A percentile compares a stretch with the other conserved stretches of the same genome.
These are phyloP conservation scores for Oegoconia quadripuncta DNA, from an alignment of 2,888 invertebrate genomes.

Conservation along the genomic window DNA sequence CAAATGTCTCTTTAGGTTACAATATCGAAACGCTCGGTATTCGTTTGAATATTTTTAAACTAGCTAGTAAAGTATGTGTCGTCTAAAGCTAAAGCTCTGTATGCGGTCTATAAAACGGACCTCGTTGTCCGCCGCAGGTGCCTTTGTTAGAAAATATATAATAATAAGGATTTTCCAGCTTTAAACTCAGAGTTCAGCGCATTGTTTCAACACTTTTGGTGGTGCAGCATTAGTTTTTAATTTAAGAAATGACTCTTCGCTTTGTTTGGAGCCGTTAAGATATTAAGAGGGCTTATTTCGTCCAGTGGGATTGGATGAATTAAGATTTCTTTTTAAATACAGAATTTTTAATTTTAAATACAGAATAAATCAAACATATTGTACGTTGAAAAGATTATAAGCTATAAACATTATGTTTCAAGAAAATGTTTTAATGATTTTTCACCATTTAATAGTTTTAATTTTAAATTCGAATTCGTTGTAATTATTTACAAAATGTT, in stretches of 20 bases:
- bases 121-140: conserved; percentile 31
- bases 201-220: conserved; percentile 24
- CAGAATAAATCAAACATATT: not conserved
- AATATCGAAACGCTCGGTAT: too few species aligned
- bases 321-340: too few species aligned
- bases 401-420: too few species aligned
- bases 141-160: conserved; percentile 38
- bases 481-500: not conserved
- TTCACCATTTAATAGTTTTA: too few species aligned
- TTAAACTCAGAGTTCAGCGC: conserved; percentile 23
- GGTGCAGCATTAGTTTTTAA: conserved; percentile 17
- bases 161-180: conserved; percentile 32
- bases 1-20: too few species aligned
- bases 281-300: too few species aligned
- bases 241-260: conserved; percentile 13
- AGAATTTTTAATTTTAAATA: not conserved
- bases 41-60: too few species aligned
- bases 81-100: not conserved
- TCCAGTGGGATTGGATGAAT: too few species aligned
- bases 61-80: not conserved
- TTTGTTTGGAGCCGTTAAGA: conserved; percentile 2
- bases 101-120: conserved; percentile 12
- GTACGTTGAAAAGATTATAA: not conserved
- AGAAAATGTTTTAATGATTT: too few species aligned
- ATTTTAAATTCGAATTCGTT: too few species aligned